phyloP scores from a whole-genome alignment of 2,888 invertebrate species.

The Drosophila nr. perissopoda region DNA sequence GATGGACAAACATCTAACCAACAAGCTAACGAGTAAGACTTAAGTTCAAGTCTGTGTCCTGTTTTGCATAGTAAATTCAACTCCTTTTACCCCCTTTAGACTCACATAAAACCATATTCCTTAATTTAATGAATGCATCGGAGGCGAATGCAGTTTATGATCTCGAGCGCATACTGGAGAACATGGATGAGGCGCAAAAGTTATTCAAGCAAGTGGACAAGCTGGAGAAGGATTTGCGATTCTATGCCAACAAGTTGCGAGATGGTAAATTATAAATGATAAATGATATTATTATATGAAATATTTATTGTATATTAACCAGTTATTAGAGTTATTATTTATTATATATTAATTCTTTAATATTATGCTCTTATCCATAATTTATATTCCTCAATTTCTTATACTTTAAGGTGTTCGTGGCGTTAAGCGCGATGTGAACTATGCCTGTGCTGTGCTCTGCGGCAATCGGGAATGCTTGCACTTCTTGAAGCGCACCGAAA shows the following conservation, averaged over 20 bases:
- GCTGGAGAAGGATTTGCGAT: slow-evolving; percentile 88
- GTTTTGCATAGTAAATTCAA: neutral
- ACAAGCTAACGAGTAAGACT: slow-evolving; percentile 88
- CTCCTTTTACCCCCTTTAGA: slow-evolving; percentile 48
- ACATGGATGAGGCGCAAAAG: slow-evolving; percentile 88
- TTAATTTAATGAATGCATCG: slow-evolving; percentile 90
- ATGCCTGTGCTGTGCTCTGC: slow-evolving; percentile 63
- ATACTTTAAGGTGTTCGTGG: slow-evolving; percentile 52
- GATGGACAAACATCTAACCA: slow-evolving; percentile 88
- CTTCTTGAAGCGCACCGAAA: slow-evolving; percentile 51
- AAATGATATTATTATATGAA: neutral
- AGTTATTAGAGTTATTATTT: too few species aligned
- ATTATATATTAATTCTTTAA: too few species aligned
- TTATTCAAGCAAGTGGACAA: slow-evolving; percentile 88
- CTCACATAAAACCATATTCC: slow-evolving; percentile 88
- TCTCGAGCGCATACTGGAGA: slow-evolving; percentile 90
- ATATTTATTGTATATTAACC: too few species aligned
- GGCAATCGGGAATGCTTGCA: slow-evolving; percentile 53
- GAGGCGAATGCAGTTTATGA: slow-evolving; percentile 91
- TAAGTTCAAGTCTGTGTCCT: neutral
- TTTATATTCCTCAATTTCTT: too few species aligned
- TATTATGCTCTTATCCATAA: slow-evolving; percentile 16
- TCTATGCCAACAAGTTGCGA: slow-evolving; percentile 90
- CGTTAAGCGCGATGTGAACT: slow-evolving; percentile 64
- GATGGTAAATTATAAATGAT: slow-evolving; percentile 86